Evolutionary conservation across 2,888 invertebrate genomes (phyloP).

Genomic region (Lamellibrachia columna): DNA sequence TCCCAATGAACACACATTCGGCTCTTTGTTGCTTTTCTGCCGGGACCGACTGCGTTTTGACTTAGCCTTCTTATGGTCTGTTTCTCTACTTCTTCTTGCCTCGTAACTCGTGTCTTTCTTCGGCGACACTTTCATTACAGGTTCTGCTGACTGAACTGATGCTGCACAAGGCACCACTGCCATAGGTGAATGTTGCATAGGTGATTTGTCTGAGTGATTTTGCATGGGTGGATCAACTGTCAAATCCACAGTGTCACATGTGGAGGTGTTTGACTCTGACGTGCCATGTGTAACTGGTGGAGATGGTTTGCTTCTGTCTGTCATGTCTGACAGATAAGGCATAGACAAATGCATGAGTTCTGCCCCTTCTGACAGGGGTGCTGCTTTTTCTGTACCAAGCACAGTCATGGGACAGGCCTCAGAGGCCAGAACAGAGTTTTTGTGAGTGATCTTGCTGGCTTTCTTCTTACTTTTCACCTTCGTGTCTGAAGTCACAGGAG

Average conservation of each 20-base stretch:
- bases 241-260: not conserved
- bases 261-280: not conserved
- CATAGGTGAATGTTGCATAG: not conserved
- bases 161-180: not conserved
- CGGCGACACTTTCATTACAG: not conserved
- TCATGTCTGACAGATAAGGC: constrained; percentile 5
- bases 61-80: constrained; percentile 25
- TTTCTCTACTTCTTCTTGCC: constrained; percentile 26
- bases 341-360: constrained; percentile 16
- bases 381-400: not conserved
- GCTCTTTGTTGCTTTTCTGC: not conserved
- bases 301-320: not conserved
- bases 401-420: not conserved
- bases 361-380: not conserved
- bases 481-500: not conserved
- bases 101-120: not conserved
- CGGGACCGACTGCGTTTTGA: not conserved
- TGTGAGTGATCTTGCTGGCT: not conserved
- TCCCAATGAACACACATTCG: not conserved
- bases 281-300: not conserved
- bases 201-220: not conserved
- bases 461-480: not conserved
- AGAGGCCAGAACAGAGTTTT: not conserved
- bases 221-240: not conserved
- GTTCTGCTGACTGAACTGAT: not conserved